Conservation (phyloP, 2,888 invertebrate genomes). For the Alloscopus bannaensis region DNA sequence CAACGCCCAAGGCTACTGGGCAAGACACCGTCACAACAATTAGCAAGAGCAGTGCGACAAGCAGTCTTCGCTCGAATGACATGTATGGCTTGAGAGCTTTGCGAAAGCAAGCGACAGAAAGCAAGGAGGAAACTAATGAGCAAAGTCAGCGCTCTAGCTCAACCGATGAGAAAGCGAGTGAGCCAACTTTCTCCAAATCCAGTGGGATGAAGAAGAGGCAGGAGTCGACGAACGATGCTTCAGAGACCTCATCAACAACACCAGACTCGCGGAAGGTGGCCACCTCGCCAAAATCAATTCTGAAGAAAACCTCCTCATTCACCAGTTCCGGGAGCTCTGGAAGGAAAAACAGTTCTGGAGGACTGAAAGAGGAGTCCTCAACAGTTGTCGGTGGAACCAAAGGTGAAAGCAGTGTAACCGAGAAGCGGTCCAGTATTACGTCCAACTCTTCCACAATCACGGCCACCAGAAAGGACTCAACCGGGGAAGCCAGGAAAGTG, state of each 20-base stretch:
- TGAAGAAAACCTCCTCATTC: slow-evolving; percentile 72
- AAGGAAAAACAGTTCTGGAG: slow-evolving; percentile 34
- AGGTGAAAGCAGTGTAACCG: slow-evolving; percentile 6
- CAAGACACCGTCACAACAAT: not conserved
- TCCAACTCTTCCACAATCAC: slow-evolving; percentile 14
- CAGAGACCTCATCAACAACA: not conserved
- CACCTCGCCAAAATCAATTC: slow-evolving; percentile 70
- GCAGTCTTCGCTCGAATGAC: slow-evolving; percentile 66
- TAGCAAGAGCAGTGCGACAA: slow-evolving; percentile 4
- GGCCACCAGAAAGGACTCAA: slow-evolving; percentile 5
- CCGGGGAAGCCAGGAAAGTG: too few species aligned
- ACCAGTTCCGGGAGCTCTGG: slow-evolving; percentile 48
- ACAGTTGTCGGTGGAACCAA: slow-evolving; percentile 17
- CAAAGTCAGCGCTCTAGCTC: slow-evolving; percentile 41
- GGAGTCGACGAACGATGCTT: slow-evolving; percentile 4
- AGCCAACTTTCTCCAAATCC: slow-evolving; percentile 30
- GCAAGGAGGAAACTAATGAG: slow-evolving; percentile 9
- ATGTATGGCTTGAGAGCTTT: slow-evolving; percentile 70
- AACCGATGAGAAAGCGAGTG: slow-evolving; percentile 29
- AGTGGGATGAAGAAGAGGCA: slow-evolving; percentile 12
- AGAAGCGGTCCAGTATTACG: not conserved
- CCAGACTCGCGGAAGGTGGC: slow-evolving; percentile 40
- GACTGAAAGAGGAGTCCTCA: slow-evolving; percentile 12
- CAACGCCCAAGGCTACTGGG: slow-evolving; percentile 2
- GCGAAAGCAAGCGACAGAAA: slow-evolving; percentile 51